A percentile compares a stretch with the other conserved stretches of the same genome.
These are phyloP conservation scores for Lethocerus indicus DNA, from an alignment of 1,140 invertebrate species.

Conservation along the genomic window DNA sequence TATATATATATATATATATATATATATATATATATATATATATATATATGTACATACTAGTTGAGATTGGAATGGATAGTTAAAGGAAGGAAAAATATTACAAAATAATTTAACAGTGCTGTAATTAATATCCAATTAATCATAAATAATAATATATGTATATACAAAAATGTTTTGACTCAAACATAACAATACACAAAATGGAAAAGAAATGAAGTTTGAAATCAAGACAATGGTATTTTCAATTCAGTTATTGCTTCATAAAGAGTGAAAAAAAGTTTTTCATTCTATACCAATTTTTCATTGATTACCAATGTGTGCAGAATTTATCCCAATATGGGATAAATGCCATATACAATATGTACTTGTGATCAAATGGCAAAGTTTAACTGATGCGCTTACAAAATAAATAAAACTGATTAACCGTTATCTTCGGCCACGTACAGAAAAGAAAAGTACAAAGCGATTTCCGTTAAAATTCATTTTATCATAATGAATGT, in stretches of 20 bases:
- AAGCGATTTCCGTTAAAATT: not conserved
- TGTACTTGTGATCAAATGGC: not conserved
- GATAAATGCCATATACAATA: conserved; percentile 6
- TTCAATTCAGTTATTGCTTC: too few relatives aligned
- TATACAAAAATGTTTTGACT: conserved; percentile 6
- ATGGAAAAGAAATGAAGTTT: not conserved
- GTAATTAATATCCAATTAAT: conserved; percentile 2
- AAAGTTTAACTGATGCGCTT: not conserved
- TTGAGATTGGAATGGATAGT: too few relatives aligned
- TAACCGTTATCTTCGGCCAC: not conserved
- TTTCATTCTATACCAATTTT: not conserved
- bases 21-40: too few relatives aligned
- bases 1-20: too few relatives aligned
- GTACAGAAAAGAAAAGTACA: not conserved
- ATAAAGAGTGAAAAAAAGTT: conserved; percentile 8
- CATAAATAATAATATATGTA: conserved; percentile 9
- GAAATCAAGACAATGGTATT: conserved; percentile 1
- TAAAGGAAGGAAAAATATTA: too few relatives aligned
- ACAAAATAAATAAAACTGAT: not conserved
- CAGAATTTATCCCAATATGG: conserved; percentile 10
- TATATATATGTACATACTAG: too few relatives aligned
- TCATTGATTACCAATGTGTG: not conserved
- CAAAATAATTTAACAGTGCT: too few relatives aligned
- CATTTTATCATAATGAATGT: not conserved
- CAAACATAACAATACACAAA: conserved; percentile 6